A percentile compares a stretch with the other conserved stretches of the same genome.
Evolutionary conservation across 2,888 invertebrate species (phyloP).

Genomic region (Pristionchus maxplancki): DNA sequence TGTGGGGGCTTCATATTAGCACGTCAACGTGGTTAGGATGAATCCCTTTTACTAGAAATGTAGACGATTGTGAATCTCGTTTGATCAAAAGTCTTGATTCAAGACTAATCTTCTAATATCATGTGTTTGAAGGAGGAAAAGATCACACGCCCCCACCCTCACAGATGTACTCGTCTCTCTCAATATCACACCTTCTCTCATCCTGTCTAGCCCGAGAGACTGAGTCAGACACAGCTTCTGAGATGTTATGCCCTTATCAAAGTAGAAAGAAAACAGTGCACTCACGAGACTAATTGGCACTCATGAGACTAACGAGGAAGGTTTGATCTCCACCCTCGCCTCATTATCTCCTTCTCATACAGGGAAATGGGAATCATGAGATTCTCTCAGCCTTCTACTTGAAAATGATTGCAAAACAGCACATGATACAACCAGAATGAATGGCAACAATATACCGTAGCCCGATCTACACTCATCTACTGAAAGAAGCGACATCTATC

Average conservation of each 20-base stretch:
- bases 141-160: no score
- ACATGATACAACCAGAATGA: background rate
- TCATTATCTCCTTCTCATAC: background rate
- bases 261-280: background rate
- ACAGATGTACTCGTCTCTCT: background rate
- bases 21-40: no score
- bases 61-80: background rate
- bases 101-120: background rate
- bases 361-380: background rate
- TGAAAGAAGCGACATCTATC: no score
- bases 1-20: no score
- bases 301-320: background rate
- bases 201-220: background rate
- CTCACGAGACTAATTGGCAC: background rate
- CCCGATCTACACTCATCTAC: no score
- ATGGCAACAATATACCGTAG: background rate
- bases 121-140: background rate
- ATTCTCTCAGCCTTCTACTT: background rate
- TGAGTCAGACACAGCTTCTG: background rate
- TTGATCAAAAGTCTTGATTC: no score
- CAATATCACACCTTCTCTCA: background rate
- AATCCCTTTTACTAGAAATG: no score
- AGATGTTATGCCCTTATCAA: background rate
- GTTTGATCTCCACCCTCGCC: conserved; percentile 21
- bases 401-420: background rate